Base-by-base conservation (phyloP, 1,140 invertebrate genomes). In the Panulirus ornatus region DNA sequence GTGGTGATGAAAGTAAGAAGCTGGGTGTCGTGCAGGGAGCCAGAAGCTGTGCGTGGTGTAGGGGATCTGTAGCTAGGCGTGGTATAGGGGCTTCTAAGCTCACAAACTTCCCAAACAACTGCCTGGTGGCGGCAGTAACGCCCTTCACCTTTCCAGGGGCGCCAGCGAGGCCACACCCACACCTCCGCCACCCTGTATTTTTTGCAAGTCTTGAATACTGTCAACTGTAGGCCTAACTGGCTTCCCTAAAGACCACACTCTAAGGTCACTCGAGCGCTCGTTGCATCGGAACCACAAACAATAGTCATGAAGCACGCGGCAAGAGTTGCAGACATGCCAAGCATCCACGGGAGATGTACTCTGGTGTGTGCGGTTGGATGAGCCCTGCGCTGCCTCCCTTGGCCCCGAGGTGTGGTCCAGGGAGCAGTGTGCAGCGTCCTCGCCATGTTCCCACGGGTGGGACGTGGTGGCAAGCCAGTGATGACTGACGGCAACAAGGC, bases 141-240 rank as follows among this genome's bases (percentile, higher is more conserved):
- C 81, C 81, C 81, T 84, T 84, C 81, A 84, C 81, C 81, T 84
- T 84, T 84, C 34, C 54, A 14, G 42, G 81, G 51, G 81, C 27
- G 81, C 14, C 19, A 54, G 51, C 16, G 19, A 54, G 51, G 51
- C 51, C 51, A 54, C 51, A 54, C 51, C 51, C 19, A 16, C 8
- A 2, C 9, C 19, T 19, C 16, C 8, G 51, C 2, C 51, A 19
- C 51, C 51, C 19, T n/a, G n/a, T n/a, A n/a, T n/a, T n/a, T n/a
- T n/a, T n/a, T n/a, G n/a, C n/a, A n/a, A n/a, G n/a, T n/a, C n/a
- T n/a, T n/a, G n/a, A n/a, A n/a, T n/a, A n/a, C n/a, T n/a, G n/a
- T n/a, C n/a, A n/a, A n/a, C n/a, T n/a, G n/a, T n/a, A n/a, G n/a
- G n/a, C n/a, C n/a, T n/a, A n/a, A n/a, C n/a, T n/a, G n/a, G n/a